Percentiles rank a stretch among this genome's conserved stretches.
Conservation (phyloP, 2,113 vertebrate species). For the Macheiramphus alcinus region DNA sequence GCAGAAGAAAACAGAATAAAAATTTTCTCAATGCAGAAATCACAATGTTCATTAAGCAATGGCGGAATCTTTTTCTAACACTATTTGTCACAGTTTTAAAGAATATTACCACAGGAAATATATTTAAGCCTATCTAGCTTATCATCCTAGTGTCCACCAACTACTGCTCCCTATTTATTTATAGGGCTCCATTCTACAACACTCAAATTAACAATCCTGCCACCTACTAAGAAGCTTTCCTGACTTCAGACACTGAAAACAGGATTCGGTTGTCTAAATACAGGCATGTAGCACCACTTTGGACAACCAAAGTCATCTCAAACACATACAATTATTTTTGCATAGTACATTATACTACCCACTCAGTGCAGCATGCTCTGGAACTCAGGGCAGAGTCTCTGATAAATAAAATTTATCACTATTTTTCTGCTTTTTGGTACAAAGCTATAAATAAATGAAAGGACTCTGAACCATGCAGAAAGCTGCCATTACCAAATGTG, state of each 20-base stretch:
- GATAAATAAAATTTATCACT: neutral
- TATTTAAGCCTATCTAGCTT: neutral
- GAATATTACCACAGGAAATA: neutral
- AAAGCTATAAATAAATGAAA: neutral
- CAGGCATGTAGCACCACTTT: neutral
- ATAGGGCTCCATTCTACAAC: neutral
- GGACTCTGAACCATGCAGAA: neutral
- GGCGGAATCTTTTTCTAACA: neutral
- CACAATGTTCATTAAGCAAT: neutral
- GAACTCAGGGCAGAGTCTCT: neutral
- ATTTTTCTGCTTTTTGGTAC: neutral
- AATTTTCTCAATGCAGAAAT: neutral
- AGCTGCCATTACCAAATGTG: neutral
- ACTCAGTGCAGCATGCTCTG: neutral
- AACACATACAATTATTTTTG: neutral
- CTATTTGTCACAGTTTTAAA: neutral
- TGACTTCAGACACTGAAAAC: neutral
- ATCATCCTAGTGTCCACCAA: neutral
- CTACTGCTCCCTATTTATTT: neutral
- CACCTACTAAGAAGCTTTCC: neutral
- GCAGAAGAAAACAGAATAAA: neutral
- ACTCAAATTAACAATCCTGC: neutral
- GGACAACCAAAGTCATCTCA: neutral
- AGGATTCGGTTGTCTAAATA: neutral
- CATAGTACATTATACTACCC: neutral